Base-by-base conservation (phyloP, 2,888 invertebrate species). In the Leptopilina myrica region DNA sequence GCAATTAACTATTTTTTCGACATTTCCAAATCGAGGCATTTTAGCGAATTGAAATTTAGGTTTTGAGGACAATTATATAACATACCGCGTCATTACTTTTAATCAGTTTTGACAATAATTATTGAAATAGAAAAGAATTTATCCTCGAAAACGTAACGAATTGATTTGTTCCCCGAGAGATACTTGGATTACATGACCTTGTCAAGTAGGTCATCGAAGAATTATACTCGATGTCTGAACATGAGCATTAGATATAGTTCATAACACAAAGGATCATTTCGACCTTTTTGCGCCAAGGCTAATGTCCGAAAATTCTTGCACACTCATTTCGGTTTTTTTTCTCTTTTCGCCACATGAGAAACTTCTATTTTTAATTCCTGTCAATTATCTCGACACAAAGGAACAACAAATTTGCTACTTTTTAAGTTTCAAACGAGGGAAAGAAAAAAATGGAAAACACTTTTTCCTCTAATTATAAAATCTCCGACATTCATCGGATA, bases 111-210 rank as follows among this genome's bases (percentile, higher is more conserved):
- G 20, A 62, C 62, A 62, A 62, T 43, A 43, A 43, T 6, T 43
- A 12, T 64, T 33, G 40, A 14, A 69, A 53, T 43, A 66, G 43
- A 43, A 43, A 15, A 43, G n/a, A 66, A 43, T 43, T 43, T 46
- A 66, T 66, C 53, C 26, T 56, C 26, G 53, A 5, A 9, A 53
- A 69, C 56, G 9, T 40, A 33, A 33, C 9, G 9, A 59, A 73
- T 73, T 56, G 56, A 73, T 73, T 73, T 11, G 56, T 56, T 73
- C 40, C 9, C 8, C 7, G 9, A 46, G 49, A 49, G 53, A 56
- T 8, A 69, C 26, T 69, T 14, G 73, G 73, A 73, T 73, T 56
- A 73, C 56, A 12, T n/a, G 73, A 73, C 73, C 73, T 73, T 73
- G 73, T 33, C 33, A 73, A 73, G 73, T 73, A 73, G 73, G 56